phyloP scores from a whole-genome alignment of 2,888 invertebrate species.

The Platycnemis pennipes region DNA sequence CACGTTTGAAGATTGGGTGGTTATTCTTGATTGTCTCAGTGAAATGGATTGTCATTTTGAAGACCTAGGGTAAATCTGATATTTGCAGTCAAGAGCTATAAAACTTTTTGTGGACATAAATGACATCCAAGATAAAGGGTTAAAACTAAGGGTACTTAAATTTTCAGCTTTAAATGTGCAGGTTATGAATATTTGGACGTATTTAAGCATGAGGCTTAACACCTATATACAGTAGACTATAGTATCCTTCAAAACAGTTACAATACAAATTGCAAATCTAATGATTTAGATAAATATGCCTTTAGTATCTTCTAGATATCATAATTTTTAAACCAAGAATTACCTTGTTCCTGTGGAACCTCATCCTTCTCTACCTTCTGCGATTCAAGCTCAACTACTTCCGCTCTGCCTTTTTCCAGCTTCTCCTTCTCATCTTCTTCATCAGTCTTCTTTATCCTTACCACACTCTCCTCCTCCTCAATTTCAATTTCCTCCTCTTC shows the following conservation, averaged over 20 bases:
- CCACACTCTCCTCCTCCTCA: slow-evolving; percentile 68
- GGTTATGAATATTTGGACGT: not conserved
- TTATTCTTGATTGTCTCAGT: too few species aligned
- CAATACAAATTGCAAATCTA: not conserved
- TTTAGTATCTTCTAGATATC: not conserved
- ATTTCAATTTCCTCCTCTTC: slow-evolving; percentile 73
- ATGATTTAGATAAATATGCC: not conserved
- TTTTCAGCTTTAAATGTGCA: not conserved
- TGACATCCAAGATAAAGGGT: too few species aligned
- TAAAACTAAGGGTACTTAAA: not conserved
- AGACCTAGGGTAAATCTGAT: too few species aligned
- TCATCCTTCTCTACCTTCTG: slow-evolving; percentile 68
- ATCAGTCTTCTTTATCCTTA: slow-evolving; percentile 68
- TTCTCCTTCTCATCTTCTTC: slow-evolving; percentile 68
- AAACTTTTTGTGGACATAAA: too few species aligned
- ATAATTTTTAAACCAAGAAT: slow-evolving; percentile 54
- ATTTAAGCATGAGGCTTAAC: not conserved
- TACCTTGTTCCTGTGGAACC: slow-evolving; percentile 65
- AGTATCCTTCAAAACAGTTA: not conserved
- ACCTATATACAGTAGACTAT: not conserved
- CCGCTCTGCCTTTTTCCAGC: slow-evolving; percentile 72
- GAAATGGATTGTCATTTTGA: too few species aligned
- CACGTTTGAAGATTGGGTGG: too few species aligned
- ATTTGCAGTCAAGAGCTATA: too few species aligned
- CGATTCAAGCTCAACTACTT: slow-evolving; percentile 77